phyloP scores from a whole-genome alignment of 2,113 vertebrate species.

The Alethe diademata region DNA sequence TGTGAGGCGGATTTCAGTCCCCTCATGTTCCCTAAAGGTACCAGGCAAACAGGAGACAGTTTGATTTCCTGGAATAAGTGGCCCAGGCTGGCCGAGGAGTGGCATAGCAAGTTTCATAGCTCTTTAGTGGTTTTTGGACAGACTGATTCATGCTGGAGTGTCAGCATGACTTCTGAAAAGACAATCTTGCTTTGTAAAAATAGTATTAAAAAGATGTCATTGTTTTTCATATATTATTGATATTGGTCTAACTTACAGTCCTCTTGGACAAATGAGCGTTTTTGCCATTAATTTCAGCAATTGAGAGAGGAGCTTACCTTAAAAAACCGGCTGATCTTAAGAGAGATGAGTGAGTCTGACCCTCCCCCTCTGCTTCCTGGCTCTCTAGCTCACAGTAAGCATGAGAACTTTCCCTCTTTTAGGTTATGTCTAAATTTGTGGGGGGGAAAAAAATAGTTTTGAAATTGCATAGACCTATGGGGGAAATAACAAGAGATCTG shows the following conservation, averaged over 20 bases:
- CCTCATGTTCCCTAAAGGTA: not conserved
- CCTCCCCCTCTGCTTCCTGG: not conserved
- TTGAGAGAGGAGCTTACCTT: not conserved
- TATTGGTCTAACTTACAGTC: not conserved
- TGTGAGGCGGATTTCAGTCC: not conserved
- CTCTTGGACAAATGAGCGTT: not conserved
- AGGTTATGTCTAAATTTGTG: constrained; percentile 15
- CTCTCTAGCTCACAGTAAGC: not conserved
- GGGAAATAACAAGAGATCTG: constrained; percentile 39
- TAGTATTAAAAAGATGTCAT: not conserved
- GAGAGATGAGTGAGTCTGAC: not conserved
- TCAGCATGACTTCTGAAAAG: constrained; percentile 28
- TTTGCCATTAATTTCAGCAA: not conserved
- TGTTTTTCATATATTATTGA: not conserved
- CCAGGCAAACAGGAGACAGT: not conserved
- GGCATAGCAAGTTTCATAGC: not conserved
- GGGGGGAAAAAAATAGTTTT: constrained; percentile 22
- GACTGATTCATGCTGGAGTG: not conserved
- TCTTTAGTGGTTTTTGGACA: constrained; percentile 8
- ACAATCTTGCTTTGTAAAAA: constrained; percentile 2
- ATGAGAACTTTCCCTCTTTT: not conserved
- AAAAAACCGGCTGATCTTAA: not conserved
- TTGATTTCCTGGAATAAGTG: constrained; percentile 20
- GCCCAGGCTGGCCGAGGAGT: not conserved
- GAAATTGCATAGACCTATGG: not conserved